Conservation (phyloP, 1,140 invertebrate species). For the Zaprionus capensis region DNA sequence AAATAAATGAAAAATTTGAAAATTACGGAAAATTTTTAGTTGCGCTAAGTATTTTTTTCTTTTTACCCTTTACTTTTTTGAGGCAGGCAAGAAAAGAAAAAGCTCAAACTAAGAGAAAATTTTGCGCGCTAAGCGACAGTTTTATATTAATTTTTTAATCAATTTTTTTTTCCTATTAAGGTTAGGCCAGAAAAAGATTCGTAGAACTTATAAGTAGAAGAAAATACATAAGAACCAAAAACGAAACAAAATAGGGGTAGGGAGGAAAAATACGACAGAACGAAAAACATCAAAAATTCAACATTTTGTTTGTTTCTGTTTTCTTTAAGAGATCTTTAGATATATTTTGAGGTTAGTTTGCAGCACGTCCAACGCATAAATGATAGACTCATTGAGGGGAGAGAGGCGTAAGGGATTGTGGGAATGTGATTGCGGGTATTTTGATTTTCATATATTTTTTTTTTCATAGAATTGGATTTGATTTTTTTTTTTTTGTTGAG, state of each 20-base stretch:
- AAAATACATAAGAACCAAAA: constrained; percentile 48
- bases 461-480: constrained; percentile 56
- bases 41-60: constrained; percentile 39
- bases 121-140: constrained; percentile 47
- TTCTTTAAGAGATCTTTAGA: constrained; percentile 38
- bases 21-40: constrained; percentile 56
- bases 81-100: constrained; percentile 83
- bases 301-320: constrained; percentile 59
- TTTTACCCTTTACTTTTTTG: constrained; percentile 42
- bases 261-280: constrained; percentile 48
- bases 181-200: constrained; percentile 32
- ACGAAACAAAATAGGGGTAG: constrained; percentile 35
- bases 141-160: constrained; percentile 36
- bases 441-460: constrained; percentile 42
- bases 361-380: constrained; percentile 80
- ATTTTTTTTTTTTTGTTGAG: constrained; percentile 50
- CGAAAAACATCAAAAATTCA: constrained; percentile 62
- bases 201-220: constrained; percentile 13
- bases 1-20: constrained; percentile 44
- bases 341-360: constrained; percentile 55
- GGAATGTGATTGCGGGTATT: constrained; percentile 78
- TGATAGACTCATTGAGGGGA: constrained; percentile 84
- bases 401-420: constrained; percentile 81
- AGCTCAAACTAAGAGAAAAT: constrained; percentile 80
- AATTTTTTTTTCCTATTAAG: constrained; percentile 28